Evolutionary conservation across 1,140 invertebrate genomes (phyloP).

Genomic region (Microplitis mediator): DNA sequence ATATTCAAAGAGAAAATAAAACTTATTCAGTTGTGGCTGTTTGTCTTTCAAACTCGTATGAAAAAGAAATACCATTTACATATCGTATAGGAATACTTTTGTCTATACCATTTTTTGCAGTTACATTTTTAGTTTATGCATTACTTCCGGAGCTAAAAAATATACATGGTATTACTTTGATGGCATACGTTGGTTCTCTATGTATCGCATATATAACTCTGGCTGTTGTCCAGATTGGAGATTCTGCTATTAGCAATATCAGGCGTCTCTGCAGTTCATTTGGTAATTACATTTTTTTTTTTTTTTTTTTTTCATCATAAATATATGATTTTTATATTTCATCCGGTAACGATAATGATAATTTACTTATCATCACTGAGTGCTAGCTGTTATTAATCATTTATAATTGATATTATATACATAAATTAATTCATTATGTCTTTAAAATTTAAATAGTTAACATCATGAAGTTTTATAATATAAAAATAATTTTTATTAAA

Average conservation of each 20-base stretch:
- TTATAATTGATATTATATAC: too few relatives aligned
- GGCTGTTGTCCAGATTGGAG: constrained; percentile 61
- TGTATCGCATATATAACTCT: constrained; percentile 66
- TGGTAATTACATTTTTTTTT: constrained; percentile 23
- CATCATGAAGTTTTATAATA: too few relatives aligned
- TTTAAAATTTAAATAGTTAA: too few relatives aligned
- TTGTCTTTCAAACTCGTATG: constrained; percentile 30
- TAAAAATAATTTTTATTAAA: too few relatives aligned
- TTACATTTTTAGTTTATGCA: constrained; percentile 72
- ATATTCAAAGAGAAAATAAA: constrained; percentile 21
- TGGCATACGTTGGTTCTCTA: constrained; percentile 69
- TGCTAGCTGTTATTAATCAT: too few relatives aligned
- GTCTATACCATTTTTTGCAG: constrained; percentile 70
- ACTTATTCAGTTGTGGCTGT: constrained; percentile 23
- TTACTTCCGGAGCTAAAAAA: constrained; percentile 70
- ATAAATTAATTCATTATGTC: too few relatives aligned
- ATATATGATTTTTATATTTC: background rate
- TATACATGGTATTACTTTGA: constrained; percentile 71
- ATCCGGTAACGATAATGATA: too few relatives aligned
- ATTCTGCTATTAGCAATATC: constrained; percentile 37
- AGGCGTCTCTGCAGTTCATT: constrained; percentile 15
- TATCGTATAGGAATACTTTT: constrained; percentile 60
- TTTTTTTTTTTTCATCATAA: background rate
- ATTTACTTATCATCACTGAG: too few relatives aligned
- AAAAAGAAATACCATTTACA: background rate